Evolutionary conservation across 2,797 vertebrate genomes (phyloP), one percentile per base, ranked within the genome.

Genomic region (Ctenochaetus hawaiiensis): DNA sequence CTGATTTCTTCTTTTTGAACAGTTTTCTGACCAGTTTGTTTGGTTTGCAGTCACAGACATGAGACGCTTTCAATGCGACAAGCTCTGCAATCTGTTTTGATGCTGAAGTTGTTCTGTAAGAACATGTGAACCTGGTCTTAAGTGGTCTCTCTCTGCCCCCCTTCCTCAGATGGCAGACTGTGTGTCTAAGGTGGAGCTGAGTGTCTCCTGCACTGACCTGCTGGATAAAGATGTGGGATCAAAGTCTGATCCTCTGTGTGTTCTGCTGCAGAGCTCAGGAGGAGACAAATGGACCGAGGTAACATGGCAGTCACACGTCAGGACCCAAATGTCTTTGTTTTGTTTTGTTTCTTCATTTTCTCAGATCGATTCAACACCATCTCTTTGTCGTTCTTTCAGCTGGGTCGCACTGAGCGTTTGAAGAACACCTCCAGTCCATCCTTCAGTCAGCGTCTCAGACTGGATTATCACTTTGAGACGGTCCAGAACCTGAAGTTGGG

Each of bases 391-490:
- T 6, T 63, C 18, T 6, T 1, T 18, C 67, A 99, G 97, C 71
- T 99, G 52, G 94, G 92, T 77, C 95, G 96, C 20, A 99, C 95
- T 0, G 97, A 99, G 86, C 93, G 51, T 49, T 41, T 99, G 70
- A 94, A 92, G 44, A 99, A 98, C 91, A 95, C 91, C 72, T 95
- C 96, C 56, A 95, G 91, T 64, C 97, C 97, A 0, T 92, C 96
- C 51, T 99, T 99, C 91, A 97, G 96, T 22, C 95, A 95, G 84
- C 96, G 96, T 16, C 91, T 99, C 16, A 84, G 91, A 11, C 60
- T 99, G 44, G 95, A 97, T 65, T 99, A 97, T 87, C 93, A 95
- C 88, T 99, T 99, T 67, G 97, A 99, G 89, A 96, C 95, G 5
- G 96, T 98, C 10, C 97, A 98, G 93, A 97, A 96, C 57, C 89